A percentile compares a stretch with the other conserved stretches of the same genome.
phyloP scores from a whole-genome alignment of 2,113 vertebrate genomes.

The Phoenicopterus ruber region DNA sequence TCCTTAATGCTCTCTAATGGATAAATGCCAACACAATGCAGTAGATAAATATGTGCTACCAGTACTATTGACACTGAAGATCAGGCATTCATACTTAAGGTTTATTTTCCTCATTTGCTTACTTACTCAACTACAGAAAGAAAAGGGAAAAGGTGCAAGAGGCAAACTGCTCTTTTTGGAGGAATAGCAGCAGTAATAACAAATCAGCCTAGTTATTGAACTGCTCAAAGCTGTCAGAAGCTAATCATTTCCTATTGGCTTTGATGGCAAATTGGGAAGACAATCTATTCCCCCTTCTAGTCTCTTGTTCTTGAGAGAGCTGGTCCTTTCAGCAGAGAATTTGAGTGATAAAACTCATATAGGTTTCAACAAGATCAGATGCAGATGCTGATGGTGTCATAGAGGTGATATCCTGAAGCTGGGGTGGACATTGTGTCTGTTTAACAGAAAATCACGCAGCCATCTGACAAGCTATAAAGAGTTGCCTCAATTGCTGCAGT shows the following conservation, averaged over 20 bases:
- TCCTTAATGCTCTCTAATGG: neutral
- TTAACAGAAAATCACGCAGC: neutral
- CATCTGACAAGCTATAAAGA: neutral
- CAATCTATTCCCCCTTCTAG: neutral
- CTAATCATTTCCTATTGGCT: neutral
- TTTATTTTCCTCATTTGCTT: neutral
- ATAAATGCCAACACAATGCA: neutral
- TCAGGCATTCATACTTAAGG: neutral
- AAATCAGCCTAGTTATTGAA: neutral
- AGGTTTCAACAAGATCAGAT: neutral
- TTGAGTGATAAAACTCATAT: neutral
- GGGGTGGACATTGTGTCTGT: neutral
- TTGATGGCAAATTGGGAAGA: neutral
- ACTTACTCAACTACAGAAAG: neutral
- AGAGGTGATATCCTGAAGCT: neutral
- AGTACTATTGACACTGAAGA: neutral
- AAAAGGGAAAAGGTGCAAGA: neutral
- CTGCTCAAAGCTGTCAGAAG: neutral
- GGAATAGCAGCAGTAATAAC: neutral
- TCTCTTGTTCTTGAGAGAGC: neutral
- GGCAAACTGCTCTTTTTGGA: neutral
- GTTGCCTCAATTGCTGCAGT: neutral
- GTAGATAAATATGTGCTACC: neutral
- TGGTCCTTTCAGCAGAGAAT: neutral
- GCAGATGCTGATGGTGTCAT: neutral